Evolutionary conservation across 2,888 invertebrate genomes (phyloP), one percentile per base, ranked within the genome.

Genomic region (Cephus pulcher): DNA sequence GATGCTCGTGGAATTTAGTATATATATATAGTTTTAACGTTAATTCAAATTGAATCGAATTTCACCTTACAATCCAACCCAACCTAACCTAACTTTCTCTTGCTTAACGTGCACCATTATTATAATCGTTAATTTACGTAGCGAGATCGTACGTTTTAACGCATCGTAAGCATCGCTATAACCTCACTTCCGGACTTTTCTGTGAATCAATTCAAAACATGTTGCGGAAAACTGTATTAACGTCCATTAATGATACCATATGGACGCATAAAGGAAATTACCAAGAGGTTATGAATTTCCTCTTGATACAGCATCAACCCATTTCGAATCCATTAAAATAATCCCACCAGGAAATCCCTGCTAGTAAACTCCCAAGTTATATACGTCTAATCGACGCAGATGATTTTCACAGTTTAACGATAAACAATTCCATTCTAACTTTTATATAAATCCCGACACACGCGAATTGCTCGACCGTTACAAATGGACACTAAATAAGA

Each of bases 351-450:
- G 56, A 56, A 56, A 40, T 40, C 40, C 1, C 15, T 4, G 40
- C 40, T 4, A 40, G 40, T 40, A 40, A 15, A 56, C 9, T 56
- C 23, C 9, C 56, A 2, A 23, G 9, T 56, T 56, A 56, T 23
- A 23, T 56, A 9, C 23, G 56, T 56, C 6, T 56, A 15, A 23
- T 9, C 56, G 23, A 56, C 56, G 23, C 12, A 15, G 23, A 56
- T 23, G 56, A 56, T 71, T 71, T 82, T 83, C 82, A 75, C 76
- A 76, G 76, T 79, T 83, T 81, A 82, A 83, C 81, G 83, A 82
- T 80, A 23, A 85, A 85, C 82, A 85, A 84, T 85, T 83, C 82
- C 80, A 77, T 85, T 85, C 83, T 84, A 81, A 78, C 84, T 84
- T 84, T 85, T 83, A 81, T 84, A 9, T 84, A 84, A 84, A 85